phyloP scores from a whole-genome alignment of 2,113 vertebrate genomes.

The Euleptes europaea region DNA sequence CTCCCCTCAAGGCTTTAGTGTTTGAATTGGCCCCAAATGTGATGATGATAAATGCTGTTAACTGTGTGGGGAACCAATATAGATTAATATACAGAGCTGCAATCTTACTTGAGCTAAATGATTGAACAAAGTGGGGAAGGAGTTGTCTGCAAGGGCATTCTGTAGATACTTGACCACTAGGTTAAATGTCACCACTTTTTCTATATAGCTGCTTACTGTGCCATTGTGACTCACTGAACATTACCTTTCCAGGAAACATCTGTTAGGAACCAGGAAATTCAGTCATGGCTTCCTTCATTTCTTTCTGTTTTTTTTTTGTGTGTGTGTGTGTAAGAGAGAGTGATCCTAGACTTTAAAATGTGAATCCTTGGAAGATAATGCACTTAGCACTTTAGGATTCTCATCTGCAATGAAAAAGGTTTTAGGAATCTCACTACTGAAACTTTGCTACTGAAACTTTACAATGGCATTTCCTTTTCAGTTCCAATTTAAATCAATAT shows the following conservation, averaged over 20 bases:
- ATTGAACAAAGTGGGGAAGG: not conserved
- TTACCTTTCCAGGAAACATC: not conserved
- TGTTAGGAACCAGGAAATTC: not conserved
- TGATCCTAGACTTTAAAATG: not conserved
- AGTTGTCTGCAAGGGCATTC: not conserved
- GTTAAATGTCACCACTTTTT: not conserved
- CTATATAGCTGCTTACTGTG: not conserved
- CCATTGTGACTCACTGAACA: not conserved
- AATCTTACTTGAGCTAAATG: not conserved
- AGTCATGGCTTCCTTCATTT: not conserved
- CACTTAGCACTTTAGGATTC: not conserved
- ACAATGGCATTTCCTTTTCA: not conserved
- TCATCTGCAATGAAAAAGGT: not conserved
- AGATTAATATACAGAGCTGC: not conserved
- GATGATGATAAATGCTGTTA: not conserved
- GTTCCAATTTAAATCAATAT: not conserved
- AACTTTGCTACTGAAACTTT: not conserved
- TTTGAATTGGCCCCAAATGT: not conserved
- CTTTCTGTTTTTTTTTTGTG: not conserved
- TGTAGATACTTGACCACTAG: not conserved
- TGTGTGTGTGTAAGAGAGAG: not conserved
- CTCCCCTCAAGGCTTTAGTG: too few species aligned
- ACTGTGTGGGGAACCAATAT: not conserved
- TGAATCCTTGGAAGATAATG: not conserved
- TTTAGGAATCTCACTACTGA: not conserved